These are phyloP conservation scores for Drosophila mercatorum DNA, from an alignment of 2,888 invertebrate species.

Conservation along the genomic window DNA sequence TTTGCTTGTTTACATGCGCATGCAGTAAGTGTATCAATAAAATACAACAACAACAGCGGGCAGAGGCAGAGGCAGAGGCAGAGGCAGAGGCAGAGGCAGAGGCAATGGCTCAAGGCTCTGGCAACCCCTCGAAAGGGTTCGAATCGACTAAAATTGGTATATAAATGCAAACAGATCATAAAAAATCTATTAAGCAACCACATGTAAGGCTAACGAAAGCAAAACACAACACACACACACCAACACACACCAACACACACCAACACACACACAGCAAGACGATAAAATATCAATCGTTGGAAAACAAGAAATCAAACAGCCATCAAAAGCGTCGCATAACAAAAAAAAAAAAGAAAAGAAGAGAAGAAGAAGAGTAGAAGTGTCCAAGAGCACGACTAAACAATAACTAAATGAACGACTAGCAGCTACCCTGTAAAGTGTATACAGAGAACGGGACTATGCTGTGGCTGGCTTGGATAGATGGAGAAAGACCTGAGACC, in stretches of 20 bases:
- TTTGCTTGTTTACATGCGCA: constrained; percentile 72
- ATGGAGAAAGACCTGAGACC: too few species aligned
- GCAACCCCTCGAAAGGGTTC: constrained; percentile 27
- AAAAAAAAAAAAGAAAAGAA: constrained; percentile 16
- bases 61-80: not conserved
- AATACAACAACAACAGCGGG: constrained; percentile 12
- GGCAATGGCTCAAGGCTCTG: not conserved
- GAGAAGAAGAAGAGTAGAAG: constrained; percentile 3
- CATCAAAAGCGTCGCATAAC: constrained; percentile 78
- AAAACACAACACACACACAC: constrained; percentile 19
- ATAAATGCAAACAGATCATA: constrained; percentile 76
- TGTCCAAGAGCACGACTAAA: not conserved
- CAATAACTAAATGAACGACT: not conserved
- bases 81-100: not conserved
- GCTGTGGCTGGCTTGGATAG: too few species aligned
- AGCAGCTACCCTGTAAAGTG: constrained; percentile 25
- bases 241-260: constrained; percentile 11
- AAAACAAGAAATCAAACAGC: constrained; percentile 81
- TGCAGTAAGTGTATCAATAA: constrained; percentile 59
- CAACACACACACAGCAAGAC: constrained; percentile 40
- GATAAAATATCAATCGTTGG: constrained; percentile 81
- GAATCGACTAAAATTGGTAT: constrained; percentile 25
- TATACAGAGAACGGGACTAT: too few species aligned
- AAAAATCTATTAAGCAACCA: constrained; percentile 80
- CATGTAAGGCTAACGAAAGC: constrained; percentile 62